Conservation (phyloP, 2,113 vertebrate genomes). For the Callithrix jacchus region DNA sequence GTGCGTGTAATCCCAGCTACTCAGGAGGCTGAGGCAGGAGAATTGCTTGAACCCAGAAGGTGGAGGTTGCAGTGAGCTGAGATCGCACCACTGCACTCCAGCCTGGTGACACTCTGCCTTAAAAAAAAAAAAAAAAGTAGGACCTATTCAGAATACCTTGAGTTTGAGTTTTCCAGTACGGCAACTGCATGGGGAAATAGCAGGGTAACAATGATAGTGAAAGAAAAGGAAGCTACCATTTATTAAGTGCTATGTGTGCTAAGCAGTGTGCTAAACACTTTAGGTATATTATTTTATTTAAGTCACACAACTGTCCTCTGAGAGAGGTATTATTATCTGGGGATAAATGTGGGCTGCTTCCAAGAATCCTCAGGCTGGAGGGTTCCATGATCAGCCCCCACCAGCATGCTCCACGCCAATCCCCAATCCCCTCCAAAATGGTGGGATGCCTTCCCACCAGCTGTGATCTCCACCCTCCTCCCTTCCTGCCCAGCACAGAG, state of each 20-base stretch:
- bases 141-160: background rate
- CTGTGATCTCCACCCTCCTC: slow-evolving; percentile 36
- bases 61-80: too few relatives aligned
- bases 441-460: slow-evolving; percentile 36
- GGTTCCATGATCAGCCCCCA: background rate
- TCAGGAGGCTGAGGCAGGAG: too few relatives aligned
- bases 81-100: too few relatives aligned
- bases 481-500: slow-evolving; percentile 1
- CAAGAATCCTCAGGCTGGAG: background rate
- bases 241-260: background rate
- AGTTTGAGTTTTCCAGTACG: background rate
- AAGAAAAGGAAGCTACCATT: background rate
- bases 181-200: background rate
- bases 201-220: background rate
- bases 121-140: background rate
- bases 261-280: background rate
- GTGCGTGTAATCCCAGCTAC: too few relatives aligned
- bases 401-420: background rate
- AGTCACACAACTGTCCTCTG: background rate
- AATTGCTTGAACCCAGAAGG: too few relatives aligned
- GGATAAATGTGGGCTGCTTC: background rate
- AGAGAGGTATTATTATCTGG: background rate
- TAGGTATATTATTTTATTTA: background rate
- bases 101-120: too few relatives aligned
- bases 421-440: background rate